These are phyloP conservation scores for Troglohyphantes excavatus DNA, from an alignment of 2,888 invertebrate species.

Conservation along the genomic window DNA sequence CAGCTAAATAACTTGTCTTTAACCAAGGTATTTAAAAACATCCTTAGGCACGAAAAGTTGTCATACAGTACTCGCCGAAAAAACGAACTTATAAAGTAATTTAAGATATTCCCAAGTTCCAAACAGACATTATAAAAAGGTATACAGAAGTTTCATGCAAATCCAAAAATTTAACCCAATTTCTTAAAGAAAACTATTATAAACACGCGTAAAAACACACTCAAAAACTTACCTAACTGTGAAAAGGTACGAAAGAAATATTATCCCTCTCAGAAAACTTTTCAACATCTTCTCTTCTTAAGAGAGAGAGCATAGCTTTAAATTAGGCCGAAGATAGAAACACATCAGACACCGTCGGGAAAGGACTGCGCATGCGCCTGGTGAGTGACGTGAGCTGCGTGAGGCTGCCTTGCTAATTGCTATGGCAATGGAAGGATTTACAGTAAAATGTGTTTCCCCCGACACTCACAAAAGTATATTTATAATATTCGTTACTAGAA, in stretches of 20 bases:
- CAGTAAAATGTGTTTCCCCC: not conserved
- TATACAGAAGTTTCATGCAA: no score
- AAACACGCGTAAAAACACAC: not conserved
- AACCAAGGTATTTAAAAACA: no score
- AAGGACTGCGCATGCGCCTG: conserved; percentile 34
- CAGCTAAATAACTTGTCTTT: no score
- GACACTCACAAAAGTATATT: conserved; percentile 3
- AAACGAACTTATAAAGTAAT: no score
- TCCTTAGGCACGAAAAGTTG: no score
- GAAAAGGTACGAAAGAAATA: conserved; percentile 52
- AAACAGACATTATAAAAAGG: no score
- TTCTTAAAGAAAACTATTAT: no score
- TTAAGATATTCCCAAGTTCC: no score
- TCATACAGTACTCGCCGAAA: no score
- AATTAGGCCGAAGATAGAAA: conserved; percentile 72
- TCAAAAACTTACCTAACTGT: conserved; percentile 28
- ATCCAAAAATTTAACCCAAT: not conserved
- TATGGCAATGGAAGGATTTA: conserved; percentile 52
- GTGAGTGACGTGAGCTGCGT: conserved; percentile 46
- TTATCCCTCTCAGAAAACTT: conserved; percentile 54
- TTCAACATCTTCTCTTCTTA: conserved; percentile 68
- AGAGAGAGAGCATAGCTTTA: conserved; percentile 46
- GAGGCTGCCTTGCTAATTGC: conserved; percentile 51
- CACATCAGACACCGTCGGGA: conserved; percentile 10
- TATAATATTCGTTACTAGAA: conserved; percentile 40